phyloP scores from a whole-genome alignment of 2,888 invertebrate genomes.

The Agonopterix arenella region DNA sequence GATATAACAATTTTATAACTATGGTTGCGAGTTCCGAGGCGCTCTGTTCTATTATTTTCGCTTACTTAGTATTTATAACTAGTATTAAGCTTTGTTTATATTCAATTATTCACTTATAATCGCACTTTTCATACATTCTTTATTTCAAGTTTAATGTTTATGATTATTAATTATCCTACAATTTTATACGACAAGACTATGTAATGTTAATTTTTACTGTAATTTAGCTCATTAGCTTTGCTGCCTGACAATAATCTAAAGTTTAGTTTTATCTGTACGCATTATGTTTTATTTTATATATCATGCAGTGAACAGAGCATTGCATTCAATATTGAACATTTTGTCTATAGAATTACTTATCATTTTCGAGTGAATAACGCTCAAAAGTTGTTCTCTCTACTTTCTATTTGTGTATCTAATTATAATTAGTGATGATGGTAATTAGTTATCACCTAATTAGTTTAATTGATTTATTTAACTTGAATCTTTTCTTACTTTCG shows the following conservation, averaged over 20 bases:
- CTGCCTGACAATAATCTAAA: conserved; percentile 63
- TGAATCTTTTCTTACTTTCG: no score
- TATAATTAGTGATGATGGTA: conserved; percentile 6
- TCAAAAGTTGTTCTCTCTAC: not conserved
- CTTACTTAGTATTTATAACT: conserved; percentile 6
- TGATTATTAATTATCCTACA: conserved; percentile 3
- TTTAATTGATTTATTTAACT: no score
- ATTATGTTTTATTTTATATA: conserved; percentile 37
- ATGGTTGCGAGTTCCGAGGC: not conserved
- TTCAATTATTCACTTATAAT: conserved; percentile 29
- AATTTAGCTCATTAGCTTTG: conserved; percentile 44
- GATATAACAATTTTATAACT: conserved; percentile 2
- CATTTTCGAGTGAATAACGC: not conserved
- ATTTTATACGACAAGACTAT: conserved; percentile 50
- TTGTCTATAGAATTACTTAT: conserved; percentile 2
- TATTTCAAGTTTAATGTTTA: conserved; percentile 6
- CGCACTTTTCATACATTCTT: conserved; percentile 22
- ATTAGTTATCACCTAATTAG: not conserved
- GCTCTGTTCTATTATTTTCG: conserved; percentile 1
- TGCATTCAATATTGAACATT: conserved; percentile 25
- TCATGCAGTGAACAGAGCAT: conserved; percentile 27
- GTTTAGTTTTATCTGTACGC: conserved; percentile 39
- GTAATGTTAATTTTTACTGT: conserved; percentile 37
- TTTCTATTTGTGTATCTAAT: not conserved
- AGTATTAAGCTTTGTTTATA: conserved; percentile 35